Percentiles rank a stretch among this genome's conserved stretches.
Conservation (phyloP, 2,113 vertebrate genomes). For the Colaptes auratus region DNA sequence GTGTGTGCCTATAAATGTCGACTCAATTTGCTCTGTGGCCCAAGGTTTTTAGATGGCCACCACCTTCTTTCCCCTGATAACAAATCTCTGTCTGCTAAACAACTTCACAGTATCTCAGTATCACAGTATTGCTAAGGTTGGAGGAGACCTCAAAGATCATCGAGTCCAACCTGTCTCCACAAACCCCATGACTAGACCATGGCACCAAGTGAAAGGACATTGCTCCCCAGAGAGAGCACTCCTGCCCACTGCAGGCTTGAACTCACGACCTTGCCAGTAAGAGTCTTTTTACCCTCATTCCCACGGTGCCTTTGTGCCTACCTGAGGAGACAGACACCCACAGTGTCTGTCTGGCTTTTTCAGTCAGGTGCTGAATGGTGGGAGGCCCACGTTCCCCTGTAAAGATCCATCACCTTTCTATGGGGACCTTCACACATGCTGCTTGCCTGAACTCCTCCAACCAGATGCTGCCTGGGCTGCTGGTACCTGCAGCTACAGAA, state of each 20-base stretch:
- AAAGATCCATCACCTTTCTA: accelerated
- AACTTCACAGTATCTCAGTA: no score
- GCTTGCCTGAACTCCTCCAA: not conserved
- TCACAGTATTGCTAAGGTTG: no score
- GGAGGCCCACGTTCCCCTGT: not conserved
- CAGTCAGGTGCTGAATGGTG: accelerated
- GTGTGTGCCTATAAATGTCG: not conserved
- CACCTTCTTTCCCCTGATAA: not conserved
- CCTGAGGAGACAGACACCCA: not conserved
- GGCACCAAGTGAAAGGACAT: no score
- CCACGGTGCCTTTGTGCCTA: not conserved
- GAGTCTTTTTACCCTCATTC: not conserved
- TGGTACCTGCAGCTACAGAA: not conserved
- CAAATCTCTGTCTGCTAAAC: not conserved
- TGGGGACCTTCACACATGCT: accelerated
- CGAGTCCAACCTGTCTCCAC: no score
- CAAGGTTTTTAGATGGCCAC: not conserved
- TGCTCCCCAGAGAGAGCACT: no score
- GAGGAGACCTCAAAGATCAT: no score
- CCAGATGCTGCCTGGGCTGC: not conserved
- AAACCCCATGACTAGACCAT: no score
- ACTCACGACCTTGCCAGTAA: no score
- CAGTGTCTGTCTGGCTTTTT: not conserved
- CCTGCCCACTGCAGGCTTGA: no score
- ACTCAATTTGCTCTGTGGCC: not conserved